Evolutionary conservation across 2,888 invertebrate genomes (phyloP).

Genomic region (Achlya flavicornis): DNA sequence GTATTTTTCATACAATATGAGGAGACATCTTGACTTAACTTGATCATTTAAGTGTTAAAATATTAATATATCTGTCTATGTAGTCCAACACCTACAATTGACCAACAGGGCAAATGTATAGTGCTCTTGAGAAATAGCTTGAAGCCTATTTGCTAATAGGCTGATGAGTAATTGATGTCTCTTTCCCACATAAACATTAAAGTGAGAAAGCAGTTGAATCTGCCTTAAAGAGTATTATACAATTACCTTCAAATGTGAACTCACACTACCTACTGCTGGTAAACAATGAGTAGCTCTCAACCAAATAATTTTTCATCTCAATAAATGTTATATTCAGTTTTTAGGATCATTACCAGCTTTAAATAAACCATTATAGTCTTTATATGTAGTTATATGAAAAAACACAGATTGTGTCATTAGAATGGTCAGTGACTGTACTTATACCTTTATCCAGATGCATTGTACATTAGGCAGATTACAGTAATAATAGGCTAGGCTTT

Average conservation of each 20-base stretch:
- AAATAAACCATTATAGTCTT: background rate
- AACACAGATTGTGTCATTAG: no score
- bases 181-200: no score
- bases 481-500: no score
- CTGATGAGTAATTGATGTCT: no score
- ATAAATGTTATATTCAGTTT: no score
- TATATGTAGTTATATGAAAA: background rate
- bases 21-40: background rate
- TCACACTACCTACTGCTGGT: no score
- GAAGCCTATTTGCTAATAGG: no score
- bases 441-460: conserved; percentile 7
- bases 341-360: background rate
- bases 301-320: no score
- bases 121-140: background rate
- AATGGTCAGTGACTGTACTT: background rate
- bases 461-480: background rate
- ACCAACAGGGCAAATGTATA: background rate
- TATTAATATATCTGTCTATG: conserved; percentile 1
- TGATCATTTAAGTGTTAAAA: conserved; percentile 7
- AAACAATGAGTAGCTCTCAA: no score
- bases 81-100: background rate
- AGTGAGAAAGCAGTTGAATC: no score
- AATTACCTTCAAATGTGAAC: no score
- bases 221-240: no score
- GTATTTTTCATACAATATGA: background rate